Base-by-base conservation (phyloP, 2,113 vertebrate species). In the Eulacestoma nigropectus region DNA sequence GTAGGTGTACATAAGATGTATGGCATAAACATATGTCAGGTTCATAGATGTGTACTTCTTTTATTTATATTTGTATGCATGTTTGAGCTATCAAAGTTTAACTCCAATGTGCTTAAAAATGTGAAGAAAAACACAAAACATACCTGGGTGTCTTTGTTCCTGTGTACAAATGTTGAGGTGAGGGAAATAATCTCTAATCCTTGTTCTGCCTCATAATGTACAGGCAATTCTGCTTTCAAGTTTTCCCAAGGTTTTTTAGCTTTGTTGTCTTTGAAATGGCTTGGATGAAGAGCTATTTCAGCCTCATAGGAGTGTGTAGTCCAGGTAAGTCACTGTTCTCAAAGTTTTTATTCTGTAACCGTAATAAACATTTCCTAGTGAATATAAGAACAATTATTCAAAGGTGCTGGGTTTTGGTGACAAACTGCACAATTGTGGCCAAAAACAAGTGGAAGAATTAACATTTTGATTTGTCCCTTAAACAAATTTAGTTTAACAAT, bases 11-110 rank as follows among this genome's bases (percentile, higher is more conserved):
- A 27, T 52, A 7, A 73, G 23, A 27, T 42, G 6, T 6, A 39
- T 39, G 53, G 29, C 12, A 53, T 3, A 59, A 6, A 47, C 7
- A 1, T 10, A 11, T 12, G 16, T 13, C 16, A 50, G 5, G 4
- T 33, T 84, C 32, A 25, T 25, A 39, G 6, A 19, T 16, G 1
- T 13, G 2, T 29, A 32, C 0, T 0, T 32, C 4, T 59, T n/a
- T 3, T 15, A 52, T 80, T 32, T 39, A 6, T 8, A 13, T 22
- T 49, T 32, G 4, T 14, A n/a, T 46, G 6, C 3, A n/a, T 29
- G 7, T 35, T 41, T 79, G 4, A 55, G 13, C 7, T 50, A 18
- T 7, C 27, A 27, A 65, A 81, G 11, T 10, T 73, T 74, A 41
- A 59, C 3, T 32, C 3, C 5, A 33, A 10, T 42, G 2, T 25